A percentile compares a stretch with the other conserved stretches of the same genome.
These are phyloP conservation scores for Okamejei kenojei DNA, from an alignment of 2,797 vertebrate genomes.

Conservation along the genomic window DNA sequence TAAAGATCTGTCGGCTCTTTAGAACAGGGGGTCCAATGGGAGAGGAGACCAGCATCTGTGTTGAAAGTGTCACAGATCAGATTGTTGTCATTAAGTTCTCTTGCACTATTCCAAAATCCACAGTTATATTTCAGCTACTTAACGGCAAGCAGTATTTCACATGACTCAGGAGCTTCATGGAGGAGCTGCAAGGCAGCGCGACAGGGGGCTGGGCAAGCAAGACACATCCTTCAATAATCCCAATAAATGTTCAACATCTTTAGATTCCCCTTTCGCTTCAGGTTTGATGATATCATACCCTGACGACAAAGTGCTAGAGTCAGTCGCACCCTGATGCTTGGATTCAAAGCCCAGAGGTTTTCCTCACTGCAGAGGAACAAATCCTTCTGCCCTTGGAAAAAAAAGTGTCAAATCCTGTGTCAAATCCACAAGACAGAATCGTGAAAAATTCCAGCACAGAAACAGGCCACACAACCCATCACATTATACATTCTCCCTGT, in stretches of 20 bases:
- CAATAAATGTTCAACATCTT: background rate
- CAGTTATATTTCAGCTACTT: background rate
- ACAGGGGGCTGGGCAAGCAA: background rate
- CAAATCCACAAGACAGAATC: background rate
- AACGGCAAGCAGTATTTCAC: background rate
- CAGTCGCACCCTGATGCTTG: background rate
- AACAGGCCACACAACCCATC: background rate
- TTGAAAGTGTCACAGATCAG: background rate
- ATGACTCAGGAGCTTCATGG: background rate
- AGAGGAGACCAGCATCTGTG: background rate
- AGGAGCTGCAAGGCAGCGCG: background rate
- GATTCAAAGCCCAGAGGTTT: background rate
- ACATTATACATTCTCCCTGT: background rate
- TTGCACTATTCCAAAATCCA: background rate
- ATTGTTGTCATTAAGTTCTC: background rate
- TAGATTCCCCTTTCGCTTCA: background rate
- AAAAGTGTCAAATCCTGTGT: background rate
- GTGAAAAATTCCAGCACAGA: background rate
- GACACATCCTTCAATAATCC: background rate
- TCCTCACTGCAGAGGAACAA: background rate
- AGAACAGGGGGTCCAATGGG: background rate
- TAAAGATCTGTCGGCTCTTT: background rate
- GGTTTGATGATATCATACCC: background rate
- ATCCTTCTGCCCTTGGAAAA: background rate
- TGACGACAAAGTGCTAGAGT: background rate